Evolutionary conservation across 2,113 vertebrate genomes (phyloP).

Genomic region (Mus musculus): DNA sequence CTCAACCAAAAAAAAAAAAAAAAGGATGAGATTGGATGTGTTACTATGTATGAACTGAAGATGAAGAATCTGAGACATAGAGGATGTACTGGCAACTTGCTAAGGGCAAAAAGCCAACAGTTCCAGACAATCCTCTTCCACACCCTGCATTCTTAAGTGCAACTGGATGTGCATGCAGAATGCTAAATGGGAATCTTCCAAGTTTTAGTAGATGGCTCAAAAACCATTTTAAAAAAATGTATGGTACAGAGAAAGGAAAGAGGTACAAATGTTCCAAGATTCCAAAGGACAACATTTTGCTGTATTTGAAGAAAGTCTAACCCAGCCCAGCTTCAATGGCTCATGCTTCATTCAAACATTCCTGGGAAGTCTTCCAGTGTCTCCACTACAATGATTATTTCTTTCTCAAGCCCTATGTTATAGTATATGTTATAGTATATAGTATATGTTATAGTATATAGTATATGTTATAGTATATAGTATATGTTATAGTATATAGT

Average conservation of each 20-base stretch:
- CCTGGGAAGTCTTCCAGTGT: not conserved
- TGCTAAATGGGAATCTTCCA: not conserved
- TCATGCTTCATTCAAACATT: not conserved
- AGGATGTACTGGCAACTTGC: not conserved
- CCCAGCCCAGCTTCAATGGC: accelerated
- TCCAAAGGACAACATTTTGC: not conserved
- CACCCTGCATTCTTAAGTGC: accelerated
- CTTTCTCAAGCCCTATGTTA: not conserved
- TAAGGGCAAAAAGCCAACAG: not conserved
- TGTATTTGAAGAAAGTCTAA: not conserved
- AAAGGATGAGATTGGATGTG: not conserved
- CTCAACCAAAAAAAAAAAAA: not conserved
- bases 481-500: too few relatives aligned
- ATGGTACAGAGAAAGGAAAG: not conserved
- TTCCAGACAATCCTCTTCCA: not conserved
- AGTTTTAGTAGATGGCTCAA: not conserved
- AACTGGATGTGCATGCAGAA: not conserved
- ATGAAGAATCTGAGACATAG: not conserved
- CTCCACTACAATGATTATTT: not conserved
- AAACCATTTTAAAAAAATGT: not conserved
- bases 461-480: too few relatives aligned
- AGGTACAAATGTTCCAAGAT: not conserved
- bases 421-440: too few relatives aligned
- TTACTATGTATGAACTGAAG: not conserved
- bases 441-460: too few relatives aligned